Base-by-base conservation (phyloP, 1,140 invertebrate species). In the Cherax quadricarinatus region DNA sequence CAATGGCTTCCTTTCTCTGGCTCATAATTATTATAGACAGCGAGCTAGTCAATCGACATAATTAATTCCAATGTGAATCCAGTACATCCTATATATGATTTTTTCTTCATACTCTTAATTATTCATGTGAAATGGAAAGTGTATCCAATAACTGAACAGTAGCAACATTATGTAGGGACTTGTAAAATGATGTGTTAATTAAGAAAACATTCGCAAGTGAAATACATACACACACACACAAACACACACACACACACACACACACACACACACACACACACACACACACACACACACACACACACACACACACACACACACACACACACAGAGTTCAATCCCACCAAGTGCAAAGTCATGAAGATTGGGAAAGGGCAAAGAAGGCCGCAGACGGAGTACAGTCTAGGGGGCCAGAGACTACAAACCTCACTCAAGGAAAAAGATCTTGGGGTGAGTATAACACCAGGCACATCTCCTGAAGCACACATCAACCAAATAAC, bases 11-110 rank as follows among this genome's bases (percentile, higher is more conserved):
- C 83, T 53, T 85, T 70, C 57, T 70, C 83, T 48, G 83, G 4
- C 12, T 85, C 60, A 49, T 70, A 85, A 70, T 85, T 14, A 85
- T 85, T 66, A 85, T 48, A 85, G 83, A 85, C 60, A 85, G 30
- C 16, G 60, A 85, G 49, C 62, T 62, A 62, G 53, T 62, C 48
- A 62, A 30, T 10, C 62, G 18, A 18, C 18, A 18, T 66, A 66
- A 66, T 66, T 66, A 66, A 66, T 66, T 21, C 62, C 18, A 18
- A 4, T 3, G 62, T 66, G 18, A 66, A 21, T 66, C 18, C 14
- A 66, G 62, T 14, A 16, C 18, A 66, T 66, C 18, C 14, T 66
- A 66, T 66, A 66, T 66, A 21, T 66, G 62, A 66, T 66, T 16
- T 66, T 41, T 41, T 41, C 30, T 41, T 16, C 62, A 66, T 66